phyloP scores from a whole-genome alignment of 2,113 vertebrate species.

The Natator depressus region DNA sequence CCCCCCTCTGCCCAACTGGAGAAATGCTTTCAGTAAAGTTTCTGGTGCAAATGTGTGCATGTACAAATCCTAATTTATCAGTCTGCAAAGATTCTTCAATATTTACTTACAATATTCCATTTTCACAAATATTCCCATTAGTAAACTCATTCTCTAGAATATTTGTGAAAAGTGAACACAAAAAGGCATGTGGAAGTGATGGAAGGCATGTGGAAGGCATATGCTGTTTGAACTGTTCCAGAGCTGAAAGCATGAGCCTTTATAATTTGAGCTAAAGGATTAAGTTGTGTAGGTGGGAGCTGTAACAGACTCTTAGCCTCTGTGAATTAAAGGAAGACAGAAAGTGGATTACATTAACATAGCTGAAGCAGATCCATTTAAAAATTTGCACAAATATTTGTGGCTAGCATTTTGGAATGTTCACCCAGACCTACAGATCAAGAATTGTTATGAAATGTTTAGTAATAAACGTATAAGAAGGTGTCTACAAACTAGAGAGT shows the following conservation, averaged over 20 bases:
- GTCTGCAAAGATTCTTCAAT: neutral
- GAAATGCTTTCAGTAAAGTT: neutral
- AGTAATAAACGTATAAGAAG: no score
- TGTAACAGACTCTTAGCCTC: neutral
- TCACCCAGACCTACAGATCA: neutral
- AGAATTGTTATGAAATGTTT: no score
- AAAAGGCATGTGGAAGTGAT: neutral
- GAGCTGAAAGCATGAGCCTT: neutral
- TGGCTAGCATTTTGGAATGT: neutral
- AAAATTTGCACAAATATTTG: neutral
- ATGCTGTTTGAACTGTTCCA: neutral
- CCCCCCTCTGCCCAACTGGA: neutral
- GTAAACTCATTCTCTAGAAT: neutral
- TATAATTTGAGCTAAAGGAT: neutral
- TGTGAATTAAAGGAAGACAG: neutral
- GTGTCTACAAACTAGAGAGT: neutral
- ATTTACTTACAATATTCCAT: neutral
- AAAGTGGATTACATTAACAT: neutral
- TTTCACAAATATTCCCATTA: neutral
- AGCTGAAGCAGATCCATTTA: accelerated
- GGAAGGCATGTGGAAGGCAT: no score
- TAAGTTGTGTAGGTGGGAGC: neutral
- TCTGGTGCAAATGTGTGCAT: neutral
- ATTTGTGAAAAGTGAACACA: neutral
- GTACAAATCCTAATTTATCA: neutral